phyloP scores from a whole-genome alignment of 2,797 vertebrate genomes.

The Poecilia wingei region DNA sequence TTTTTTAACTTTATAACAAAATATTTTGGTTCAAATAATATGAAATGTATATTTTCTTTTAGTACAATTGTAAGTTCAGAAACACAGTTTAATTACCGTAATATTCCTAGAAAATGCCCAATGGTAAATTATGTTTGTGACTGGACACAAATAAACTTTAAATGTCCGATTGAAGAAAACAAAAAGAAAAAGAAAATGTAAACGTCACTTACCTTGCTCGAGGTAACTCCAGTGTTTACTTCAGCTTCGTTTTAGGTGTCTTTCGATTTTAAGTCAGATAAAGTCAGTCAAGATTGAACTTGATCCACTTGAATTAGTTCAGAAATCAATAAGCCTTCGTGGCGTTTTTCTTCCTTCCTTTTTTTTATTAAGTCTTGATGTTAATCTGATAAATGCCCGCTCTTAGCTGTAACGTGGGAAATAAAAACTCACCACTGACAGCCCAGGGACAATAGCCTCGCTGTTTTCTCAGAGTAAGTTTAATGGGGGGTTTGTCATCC shows the following conservation, averaged over 20 bases:
- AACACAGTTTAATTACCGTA: neutral
- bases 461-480: neutral
- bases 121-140: neutral
- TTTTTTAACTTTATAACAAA: neutral
- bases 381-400: constrained; percentile 1
- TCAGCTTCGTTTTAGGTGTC: constrained; percentile 5
- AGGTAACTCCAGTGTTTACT: constrained; percentile 26
- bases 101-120: neutral
- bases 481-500: neutral
- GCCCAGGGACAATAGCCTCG: no score
- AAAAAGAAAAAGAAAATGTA: neutral
- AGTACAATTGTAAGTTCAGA: neutral
- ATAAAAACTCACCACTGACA: neutral
- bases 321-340: neutral
- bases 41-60: neutral
- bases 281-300: neutral
- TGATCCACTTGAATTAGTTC: neutral
- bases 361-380: neutral
- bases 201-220: constrained; percentile 40
- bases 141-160: neutral
- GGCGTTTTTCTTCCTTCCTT: neutral
- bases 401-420: neutral
- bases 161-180: neutral
- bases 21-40: neutral
- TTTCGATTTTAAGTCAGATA: constrained; percentile 1